Base-by-base conservation (phyloP, 2,113 vertebrate genomes). In the Danionella cerebrum region DNA sequence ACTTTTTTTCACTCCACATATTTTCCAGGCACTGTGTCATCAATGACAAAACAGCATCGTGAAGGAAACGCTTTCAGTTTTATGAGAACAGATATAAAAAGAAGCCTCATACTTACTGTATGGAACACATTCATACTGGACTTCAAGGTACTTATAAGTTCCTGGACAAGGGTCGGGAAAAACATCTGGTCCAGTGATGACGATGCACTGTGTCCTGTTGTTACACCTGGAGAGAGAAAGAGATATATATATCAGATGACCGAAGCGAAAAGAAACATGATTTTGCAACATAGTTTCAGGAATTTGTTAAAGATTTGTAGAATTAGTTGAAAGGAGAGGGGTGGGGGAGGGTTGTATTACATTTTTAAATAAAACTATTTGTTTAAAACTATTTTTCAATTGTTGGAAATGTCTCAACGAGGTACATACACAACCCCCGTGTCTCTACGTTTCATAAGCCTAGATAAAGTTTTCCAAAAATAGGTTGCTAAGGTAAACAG, bases 121-220 rank as follows among this genome's bases (percentile, higher is more conserved):
- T 88, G 96, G 96, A 75, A 98, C 96, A 91, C 96, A 99, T 88
- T 99, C 96, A 92, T 99, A 98, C 76, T 98, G 96, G 90, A 99
- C 95, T 91, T 99, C 95, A 87, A 99, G 91, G 70, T 99, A 99
- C 82, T 99, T 99, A 88, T 98, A 98, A 57, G 96, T 98, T 79
- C 96, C 96, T 13, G 96, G 96, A 84, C 95, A 98, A 70, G 96
- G 96, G 88, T 99, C 96, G 82, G 96, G 96, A 89, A 99, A 99
- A 77, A 98, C 94, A 76, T 98, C 96, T 81, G 94, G 94, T 79
- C 96, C 96, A 25, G 96, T 97, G 83, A 98, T 93, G 87, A 98
- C 96, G 78, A 98, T 93, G 82, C 96, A 99, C 78, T 97, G 95
- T 73, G 96, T 98, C 87, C 94, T 88, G 81, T 98, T 99, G 92